These are phyloP conservation scores for Macaria liturata DNA, from an alignment of 2,888 invertebrate genomes.

Conservation along the genomic window DNA sequence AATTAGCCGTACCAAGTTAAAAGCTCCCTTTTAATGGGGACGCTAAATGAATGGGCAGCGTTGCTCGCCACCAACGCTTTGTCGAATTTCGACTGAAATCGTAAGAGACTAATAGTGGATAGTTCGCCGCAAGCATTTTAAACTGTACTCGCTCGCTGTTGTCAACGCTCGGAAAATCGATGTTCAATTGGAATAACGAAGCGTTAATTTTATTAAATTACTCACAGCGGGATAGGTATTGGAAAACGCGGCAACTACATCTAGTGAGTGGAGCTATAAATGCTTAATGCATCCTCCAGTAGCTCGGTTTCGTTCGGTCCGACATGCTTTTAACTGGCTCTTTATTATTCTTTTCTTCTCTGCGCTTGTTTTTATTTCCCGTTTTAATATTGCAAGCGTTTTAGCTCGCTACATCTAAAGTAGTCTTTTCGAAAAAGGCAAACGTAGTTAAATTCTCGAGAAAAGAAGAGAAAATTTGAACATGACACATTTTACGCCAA, in stretches of 20 bases:
- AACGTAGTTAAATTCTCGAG: not conserved
- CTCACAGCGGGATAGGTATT: conserved; percentile 11
- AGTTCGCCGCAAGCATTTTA: conserved; percentile 61
- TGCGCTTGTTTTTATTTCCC: not conserved
- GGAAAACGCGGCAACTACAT: conserved; percentile 11
- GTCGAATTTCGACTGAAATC: conserved; percentile 45
- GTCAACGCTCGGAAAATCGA: conserved; percentile 49
- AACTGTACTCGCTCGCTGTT: conserved; percentile 40
- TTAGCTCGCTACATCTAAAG: not conserved
- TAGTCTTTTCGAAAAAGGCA: not conserved
- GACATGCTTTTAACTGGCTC: conserved; percentile 3
- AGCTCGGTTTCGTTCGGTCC: conserved; percentile 1
- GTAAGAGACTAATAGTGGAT: conserved; percentile 47
- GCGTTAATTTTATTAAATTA: conserved; percentile 29
- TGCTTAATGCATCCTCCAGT: not conserved
- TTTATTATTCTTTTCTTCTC: not conserved
- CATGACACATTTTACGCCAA: not conserved
- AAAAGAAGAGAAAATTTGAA: not conserved
- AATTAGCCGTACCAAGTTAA: too few relatives aligned
- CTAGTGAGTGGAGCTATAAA: conserved; percentile 4
- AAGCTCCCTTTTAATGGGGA: too few relatives aligned
- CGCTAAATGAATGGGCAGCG: too few relatives aligned
- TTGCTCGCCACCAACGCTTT: conserved; percentile 39
- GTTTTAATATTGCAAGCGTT: not conserved
- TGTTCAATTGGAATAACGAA: conserved; percentile 41